Evolutionary conservation across 2,797 vertebrate genomes (phyloP).

Genomic region (Tangara arthus): DNA sequence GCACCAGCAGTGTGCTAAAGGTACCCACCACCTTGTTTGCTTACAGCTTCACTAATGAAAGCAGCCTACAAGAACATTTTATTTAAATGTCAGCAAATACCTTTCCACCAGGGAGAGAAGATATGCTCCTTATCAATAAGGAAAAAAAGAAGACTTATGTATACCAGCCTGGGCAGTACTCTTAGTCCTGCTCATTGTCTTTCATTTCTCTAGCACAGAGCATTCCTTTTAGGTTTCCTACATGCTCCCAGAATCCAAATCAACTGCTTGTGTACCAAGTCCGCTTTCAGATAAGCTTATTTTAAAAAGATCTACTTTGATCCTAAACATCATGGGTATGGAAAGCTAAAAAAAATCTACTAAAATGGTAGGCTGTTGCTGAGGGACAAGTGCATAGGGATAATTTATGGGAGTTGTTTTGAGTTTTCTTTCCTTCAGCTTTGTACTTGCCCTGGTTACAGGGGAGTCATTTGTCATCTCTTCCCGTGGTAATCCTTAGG

Average conservation of each 20-base stretch:
- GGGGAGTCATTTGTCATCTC: not conserved
- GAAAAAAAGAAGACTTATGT: not conserved
- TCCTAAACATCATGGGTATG: not conserved
- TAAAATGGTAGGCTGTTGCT: not conserved
- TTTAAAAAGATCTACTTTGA: not conserved
- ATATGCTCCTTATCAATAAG: not conserved
- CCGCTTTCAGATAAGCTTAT: not conserved
- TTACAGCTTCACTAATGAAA: not conserved
- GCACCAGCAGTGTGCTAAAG: not conserved
- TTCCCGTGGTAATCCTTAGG: not conserved
- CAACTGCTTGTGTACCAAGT: not conserved
- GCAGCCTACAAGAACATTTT: not conserved
- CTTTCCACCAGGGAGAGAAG: not conserved
- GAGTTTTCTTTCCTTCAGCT: not conserved
- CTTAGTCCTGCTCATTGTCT: not conserved
- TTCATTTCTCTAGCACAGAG: not conserved
- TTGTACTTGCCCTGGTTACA: not conserved
- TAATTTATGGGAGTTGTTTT: not conserved
- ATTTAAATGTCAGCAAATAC: not conserved
- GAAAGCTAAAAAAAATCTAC: not conserved
- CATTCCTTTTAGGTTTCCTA: not conserved
- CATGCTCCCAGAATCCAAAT: not conserved
- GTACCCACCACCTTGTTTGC: not conserved
- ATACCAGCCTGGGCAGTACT: not conserved
- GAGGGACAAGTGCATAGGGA: not conserved